Conservation (phyloP, 2,888 invertebrate species). For the Tipula helvola region DNA sequence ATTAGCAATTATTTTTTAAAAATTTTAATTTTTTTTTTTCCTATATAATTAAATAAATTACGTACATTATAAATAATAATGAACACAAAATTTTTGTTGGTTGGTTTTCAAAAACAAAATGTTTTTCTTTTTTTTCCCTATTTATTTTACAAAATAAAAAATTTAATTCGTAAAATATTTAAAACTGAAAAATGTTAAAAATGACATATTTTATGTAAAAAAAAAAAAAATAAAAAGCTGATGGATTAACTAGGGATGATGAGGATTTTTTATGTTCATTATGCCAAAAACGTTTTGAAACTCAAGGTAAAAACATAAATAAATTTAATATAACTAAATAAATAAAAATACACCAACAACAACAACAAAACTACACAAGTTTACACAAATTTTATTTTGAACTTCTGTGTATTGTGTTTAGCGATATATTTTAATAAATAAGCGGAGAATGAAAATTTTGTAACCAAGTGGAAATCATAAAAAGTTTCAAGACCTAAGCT, state of each 20-base stretch:
- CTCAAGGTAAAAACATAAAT: constrained; percentile 45
- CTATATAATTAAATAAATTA: not conserved
- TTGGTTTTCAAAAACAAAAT: not conserved
- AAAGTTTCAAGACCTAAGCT: not conserved
- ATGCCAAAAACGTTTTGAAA: constrained; percentile 66
- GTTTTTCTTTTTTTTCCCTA: not conserved
- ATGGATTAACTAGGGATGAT: constrained; percentile 50
- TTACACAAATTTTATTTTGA: not conserved
- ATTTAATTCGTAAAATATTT: not conserved
- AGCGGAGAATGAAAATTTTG: not conserved
- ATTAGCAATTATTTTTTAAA: not conserved
- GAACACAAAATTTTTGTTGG: not conserved
- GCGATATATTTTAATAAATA: not conserved
- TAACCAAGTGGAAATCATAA: not conserved
- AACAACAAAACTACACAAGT: not conserved
- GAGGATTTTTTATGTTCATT: constrained; percentile 59
- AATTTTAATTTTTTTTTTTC: not conserved
- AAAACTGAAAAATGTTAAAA: not conserved
- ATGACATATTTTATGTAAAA: constrained; percentile 5
- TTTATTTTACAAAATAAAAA: not conserved
- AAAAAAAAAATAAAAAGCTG: constrained; percentile 32
- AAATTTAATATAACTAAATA: not conserved
- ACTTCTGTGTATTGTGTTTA: not conserved
- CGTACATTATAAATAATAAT: not conserved
- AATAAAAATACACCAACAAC: not conserved